Conservation (phyloP, 2,888 invertebrate species). For the Willowsia nigromaculata region DNA sequence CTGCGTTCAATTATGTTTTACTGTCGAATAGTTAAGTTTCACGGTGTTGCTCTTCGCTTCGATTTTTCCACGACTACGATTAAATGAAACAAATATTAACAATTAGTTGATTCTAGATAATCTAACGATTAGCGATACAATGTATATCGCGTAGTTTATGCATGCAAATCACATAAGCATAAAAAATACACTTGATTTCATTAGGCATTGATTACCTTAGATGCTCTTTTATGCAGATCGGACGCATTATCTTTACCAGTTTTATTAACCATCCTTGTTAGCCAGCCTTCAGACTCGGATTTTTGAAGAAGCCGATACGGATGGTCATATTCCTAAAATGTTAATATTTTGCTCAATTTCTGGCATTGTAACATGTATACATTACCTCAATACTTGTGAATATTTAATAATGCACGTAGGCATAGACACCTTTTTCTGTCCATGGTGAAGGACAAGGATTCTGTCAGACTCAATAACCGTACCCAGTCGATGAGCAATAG, state of each 20-base stretch:
- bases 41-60: too few species aligned
- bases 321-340: slow-evolving; percentile 44
- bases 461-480: slow-evolving; percentile 96
- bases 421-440: slow-evolving; percentile 85
- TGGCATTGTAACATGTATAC: too few species aligned
- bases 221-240: neutral
- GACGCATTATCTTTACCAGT: neutral
- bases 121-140: too few species aligned
- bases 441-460: slow-evolving; percentile 92
- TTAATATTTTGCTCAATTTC: neutral
- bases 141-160: too few species aligned
- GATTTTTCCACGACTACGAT: too few species aligned
- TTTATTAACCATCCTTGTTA: neutral
- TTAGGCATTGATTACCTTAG: neutral
- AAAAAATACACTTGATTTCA: too few species aligned
- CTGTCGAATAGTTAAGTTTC: too few species aligned
- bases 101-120: too few species aligned
- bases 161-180: too few species aligned
- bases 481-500: slow-evolving; percentile 94
- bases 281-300: neutral
- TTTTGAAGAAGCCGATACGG: slow-evolving; percentile 40
- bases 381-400: slow-evolving; percentile 53
- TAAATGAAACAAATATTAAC: too few species aligned
- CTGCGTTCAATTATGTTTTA: too few species aligned
- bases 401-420: too few species aligned